Percentiles rank a stretch among this genome's conserved stretches.
phyloP scores from a whole-genome alignment of 2,888 invertebrate species.

The Fabriciana adippe region DNA sequence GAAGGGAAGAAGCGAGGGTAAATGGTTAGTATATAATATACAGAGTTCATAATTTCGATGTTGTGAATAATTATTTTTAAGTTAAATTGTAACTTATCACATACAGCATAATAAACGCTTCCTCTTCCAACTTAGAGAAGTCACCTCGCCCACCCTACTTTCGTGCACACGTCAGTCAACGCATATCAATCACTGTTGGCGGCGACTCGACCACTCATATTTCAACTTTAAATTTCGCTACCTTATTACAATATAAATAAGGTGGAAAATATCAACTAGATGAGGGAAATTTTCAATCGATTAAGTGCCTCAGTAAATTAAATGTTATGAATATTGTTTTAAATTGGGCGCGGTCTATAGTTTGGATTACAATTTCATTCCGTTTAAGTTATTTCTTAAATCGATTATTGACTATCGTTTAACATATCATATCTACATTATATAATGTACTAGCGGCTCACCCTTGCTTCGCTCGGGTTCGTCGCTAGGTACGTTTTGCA shows the following conservation, averaged over 20 bases:
- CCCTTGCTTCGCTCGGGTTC: too few relatives aligned
- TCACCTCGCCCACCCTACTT: slow-evolving; percentile 58
- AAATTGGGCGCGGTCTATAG: slow-evolving; percentile 43
- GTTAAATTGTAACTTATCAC: too few relatives aligned
- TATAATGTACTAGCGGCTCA: too few relatives aligned
- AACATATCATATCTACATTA: too few relatives aligned
- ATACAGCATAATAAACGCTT: too few relatives aligned
- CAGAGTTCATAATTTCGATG: too few relatives aligned
- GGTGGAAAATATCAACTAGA: slow-evolving; percentile 47
- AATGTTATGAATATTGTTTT: slow-evolving; percentile 50
- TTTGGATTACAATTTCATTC: slow-evolving; percentile 36
- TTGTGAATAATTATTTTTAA: too few relatives aligned
- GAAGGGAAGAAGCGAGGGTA: too few relatives aligned
- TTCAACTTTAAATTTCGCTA: slow-evolving; percentile 54
- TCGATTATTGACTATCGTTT: not conserved
- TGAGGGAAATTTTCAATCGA: slow-evolving; percentile 66
- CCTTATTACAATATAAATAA: slow-evolving; percentile 49
- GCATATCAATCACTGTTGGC: slow-evolving; percentile 77
- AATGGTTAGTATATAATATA: too few relatives aligned
- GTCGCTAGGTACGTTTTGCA: too few relatives aligned
- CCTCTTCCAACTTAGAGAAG: slow-evolving; percentile 31
- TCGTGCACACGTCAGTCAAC: slow-evolving; percentile 74
- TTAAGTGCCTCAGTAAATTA: slow-evolving; percentile 62
- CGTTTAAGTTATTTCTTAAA: not conserved
- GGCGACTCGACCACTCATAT: slow-evolving; percentile 75